Evolutionary conservation across 2,797 vertebrate genomes (phyloP).

Genomic region (Cygnus olor): DNA sequence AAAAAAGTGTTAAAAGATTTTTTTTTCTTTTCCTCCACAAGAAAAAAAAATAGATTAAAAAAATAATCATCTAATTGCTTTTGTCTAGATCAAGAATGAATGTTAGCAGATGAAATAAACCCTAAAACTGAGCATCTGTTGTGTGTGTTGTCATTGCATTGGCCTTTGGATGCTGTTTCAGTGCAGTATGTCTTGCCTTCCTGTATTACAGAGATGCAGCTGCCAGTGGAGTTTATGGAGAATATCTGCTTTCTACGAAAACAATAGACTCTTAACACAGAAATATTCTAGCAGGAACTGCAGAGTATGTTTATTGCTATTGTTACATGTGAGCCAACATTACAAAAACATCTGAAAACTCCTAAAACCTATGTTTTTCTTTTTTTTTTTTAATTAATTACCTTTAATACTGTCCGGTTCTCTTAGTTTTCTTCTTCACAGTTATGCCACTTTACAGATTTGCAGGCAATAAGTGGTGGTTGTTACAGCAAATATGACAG

Average conservation of each 20-base stretch:
- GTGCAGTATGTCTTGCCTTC: neutral
- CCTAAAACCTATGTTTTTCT: neutral
- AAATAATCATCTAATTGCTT: slow-evolving; percentile 72
- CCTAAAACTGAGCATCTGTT: slow-evolving; percentile 39
- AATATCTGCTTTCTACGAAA: neutral
- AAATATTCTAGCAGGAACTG: neutral
- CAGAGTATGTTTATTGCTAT: neutral
- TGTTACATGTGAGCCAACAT: neutral
- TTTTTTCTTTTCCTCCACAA: slow-evolving; percentile 65
- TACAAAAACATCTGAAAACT: neutral
- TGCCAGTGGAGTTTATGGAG: neutral
- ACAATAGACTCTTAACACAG: neutral
- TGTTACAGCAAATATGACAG: neutral
- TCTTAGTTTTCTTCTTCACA: neutral
- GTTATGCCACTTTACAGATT: neutral
- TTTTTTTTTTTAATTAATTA: neutral
- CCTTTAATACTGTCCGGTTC: neutral
- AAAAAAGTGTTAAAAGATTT: slow-evolving; percentile 60
- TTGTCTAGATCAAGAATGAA: slow-evolving; percentile 77
- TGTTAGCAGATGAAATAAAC: slow-evolving; percentile 82
- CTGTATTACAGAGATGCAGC: neutral
- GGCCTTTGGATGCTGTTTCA: neutral
- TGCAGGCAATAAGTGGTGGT: neutral
- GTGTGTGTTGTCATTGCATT: slow-evolving; percentile 34
- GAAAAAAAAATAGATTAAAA: slow-evolving; percentile 33